These are phyloP conservation scores for Platycercus adscitus DNA, from an alignment of 2,113 vertebrate species.

Conservation along the genomic window DNA sequence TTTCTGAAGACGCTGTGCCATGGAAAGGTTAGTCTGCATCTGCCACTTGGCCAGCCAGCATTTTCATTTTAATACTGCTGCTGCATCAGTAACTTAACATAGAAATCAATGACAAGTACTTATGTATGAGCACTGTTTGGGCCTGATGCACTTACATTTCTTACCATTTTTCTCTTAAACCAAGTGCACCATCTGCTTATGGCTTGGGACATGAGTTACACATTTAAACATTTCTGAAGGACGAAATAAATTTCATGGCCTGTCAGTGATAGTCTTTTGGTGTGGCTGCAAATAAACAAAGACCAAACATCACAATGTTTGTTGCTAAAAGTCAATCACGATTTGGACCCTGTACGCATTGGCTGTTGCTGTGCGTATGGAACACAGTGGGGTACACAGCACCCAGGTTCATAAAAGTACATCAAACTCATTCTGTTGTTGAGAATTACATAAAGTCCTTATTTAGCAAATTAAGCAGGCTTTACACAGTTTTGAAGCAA, in stretches of 20 bases:
- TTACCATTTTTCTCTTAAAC: not conserved
- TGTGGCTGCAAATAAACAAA: not conserved
- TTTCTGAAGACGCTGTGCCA: not conserved
- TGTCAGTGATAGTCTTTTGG: not conserved
- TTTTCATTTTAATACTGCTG: not conserved
- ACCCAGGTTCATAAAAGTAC: not conserved
- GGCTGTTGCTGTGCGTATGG: not conserved
- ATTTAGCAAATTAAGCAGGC: not conserved
- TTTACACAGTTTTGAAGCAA: not conserved
- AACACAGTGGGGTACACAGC: not conserved
- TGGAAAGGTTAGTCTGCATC: not conserved
- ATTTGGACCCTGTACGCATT: not conserved
- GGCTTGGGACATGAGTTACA: not conserved
- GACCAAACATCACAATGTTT: not conserved
- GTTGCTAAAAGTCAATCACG: not conserved
- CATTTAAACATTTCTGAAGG: conserved; percentile 2
- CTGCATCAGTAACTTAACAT: not conserved
- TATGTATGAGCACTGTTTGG: not conserved
- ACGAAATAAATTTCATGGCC: not conserved
- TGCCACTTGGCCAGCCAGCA: not conserved
- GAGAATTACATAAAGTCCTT: not conserved
- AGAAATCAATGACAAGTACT: not conserved
- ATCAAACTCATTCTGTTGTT: not conserved
- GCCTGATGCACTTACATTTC: not conserved
- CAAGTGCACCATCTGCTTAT: not conserved